phyloP scores from a whole-genome alignment of 1,140 invertebrate species.

The Hypsibius dujardini region DNA sequence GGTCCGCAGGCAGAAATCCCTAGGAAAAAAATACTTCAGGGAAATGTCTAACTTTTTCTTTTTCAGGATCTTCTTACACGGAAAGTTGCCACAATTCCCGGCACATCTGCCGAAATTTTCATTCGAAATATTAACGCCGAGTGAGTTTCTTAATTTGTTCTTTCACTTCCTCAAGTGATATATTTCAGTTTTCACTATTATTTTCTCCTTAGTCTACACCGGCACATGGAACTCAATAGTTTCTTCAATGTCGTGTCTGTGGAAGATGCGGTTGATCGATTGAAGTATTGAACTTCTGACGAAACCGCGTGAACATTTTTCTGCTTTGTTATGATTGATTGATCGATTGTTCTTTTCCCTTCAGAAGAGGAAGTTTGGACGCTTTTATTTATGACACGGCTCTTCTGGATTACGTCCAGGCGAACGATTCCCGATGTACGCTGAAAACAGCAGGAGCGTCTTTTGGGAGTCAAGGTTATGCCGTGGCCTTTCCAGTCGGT shows the following conservation, averaged over 20 bases:
- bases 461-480: conserved; percentile 42
- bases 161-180: not conserved
- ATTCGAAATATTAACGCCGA: not conserved
- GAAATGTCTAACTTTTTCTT: not conserved
- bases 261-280: conserved; percentile 53
- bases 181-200: not conserved
- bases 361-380: conserved; percentile 50
- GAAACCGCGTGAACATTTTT: not conserved
- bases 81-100: conserved; percentile 19
- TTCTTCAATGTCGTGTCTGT: conserved; percentile 33
- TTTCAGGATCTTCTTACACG: conserved; percentile 15
- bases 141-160: not conserved
- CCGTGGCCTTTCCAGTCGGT: conserved; percentile 63
- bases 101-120: conserved; percentile 17
- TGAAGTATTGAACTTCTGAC: conserved; percentile 41
- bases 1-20: not conserved
- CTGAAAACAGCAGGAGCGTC: conserved; percentile 33
- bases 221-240: not conserved
- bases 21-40: not conserved
- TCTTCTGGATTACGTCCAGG: conserved; percentile 48
- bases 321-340: not conserved
- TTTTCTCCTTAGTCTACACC: not conserved
- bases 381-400: conserved; percentile 66
- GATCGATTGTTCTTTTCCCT: not conserved
- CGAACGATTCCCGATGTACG: conserved; percentile 60